Evolutionary conservation across 2,113 vertebrate species (phyloP).

Genomic region (Trogon surrucura): DNA sequence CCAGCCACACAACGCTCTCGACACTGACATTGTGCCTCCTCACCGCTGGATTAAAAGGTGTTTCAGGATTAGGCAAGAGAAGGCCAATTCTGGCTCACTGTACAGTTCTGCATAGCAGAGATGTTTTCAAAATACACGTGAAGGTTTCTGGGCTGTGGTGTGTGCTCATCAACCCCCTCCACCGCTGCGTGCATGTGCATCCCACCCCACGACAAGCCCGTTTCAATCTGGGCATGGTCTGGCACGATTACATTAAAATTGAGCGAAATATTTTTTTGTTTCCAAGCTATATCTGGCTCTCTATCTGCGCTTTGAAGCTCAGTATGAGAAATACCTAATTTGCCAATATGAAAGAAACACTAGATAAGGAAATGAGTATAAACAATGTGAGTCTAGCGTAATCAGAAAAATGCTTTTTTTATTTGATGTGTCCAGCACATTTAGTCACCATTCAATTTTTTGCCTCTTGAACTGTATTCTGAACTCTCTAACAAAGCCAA

Average conservation of each 20-base stretch:
- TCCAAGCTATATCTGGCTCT: background rate
- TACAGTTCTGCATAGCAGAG: background rate
- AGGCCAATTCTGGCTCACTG: background rate
- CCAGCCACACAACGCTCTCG: background rate
- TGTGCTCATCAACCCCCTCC: background rate
- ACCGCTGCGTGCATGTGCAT: fast-evolving
- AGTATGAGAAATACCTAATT: background rate
- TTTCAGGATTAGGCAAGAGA: background rate
- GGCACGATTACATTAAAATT: background rate
- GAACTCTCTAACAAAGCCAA: slow-evolving; percentile 48
- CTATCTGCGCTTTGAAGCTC: background rate
- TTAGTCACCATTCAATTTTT: slow-evolving; percentile 32
- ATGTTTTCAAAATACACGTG: background rate
- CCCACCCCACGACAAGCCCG: background rate
- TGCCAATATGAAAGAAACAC: background rate
- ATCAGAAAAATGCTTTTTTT: slow-evolving; percentile 63
- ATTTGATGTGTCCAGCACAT: slow-evolving; percentile 73
- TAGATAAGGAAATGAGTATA: background rate
- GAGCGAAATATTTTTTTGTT: background rate
- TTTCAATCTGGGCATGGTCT: background rate
- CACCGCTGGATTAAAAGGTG: background rate
- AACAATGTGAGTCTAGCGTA: background rate
- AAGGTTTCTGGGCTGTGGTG: background rate
- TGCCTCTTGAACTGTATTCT: slow-evolving; percentile 19
- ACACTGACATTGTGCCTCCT: background rate